phyloP scores from a whole-genome alignment of 2,113 vertebrate genomes.

The Recurvirostra avosetta region DNA sequence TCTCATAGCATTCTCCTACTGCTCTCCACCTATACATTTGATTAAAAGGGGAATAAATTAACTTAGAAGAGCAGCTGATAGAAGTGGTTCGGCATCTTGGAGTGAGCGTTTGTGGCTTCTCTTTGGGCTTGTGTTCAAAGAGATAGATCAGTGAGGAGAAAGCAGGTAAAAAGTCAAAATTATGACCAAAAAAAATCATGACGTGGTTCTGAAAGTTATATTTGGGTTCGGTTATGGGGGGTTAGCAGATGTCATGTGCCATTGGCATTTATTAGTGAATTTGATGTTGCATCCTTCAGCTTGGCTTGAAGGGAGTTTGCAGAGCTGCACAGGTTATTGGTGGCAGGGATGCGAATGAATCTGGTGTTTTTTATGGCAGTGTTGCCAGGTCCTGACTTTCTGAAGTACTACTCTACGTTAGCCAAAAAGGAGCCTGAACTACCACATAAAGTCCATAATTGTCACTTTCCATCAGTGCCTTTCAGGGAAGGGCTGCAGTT shows the following conservation, averaged over 20 bases:
- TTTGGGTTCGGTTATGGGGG: neutral
- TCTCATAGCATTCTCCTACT: neutral
- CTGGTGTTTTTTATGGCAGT: neutral
- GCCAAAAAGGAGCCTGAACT: neutral
- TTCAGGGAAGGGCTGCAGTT: neutral
- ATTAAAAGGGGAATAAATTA: neutral
- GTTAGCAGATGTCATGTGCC: neutral
- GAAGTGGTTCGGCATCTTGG: neutral
- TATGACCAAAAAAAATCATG: neutral
- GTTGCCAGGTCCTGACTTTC: neutral
- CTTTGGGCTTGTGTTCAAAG: neutral
- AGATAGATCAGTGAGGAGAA: neutral
- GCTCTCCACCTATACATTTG: neutral
- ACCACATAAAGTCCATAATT: neutral
- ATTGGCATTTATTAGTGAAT: neutral
- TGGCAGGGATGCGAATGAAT: neutral
- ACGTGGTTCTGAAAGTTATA: neutral
- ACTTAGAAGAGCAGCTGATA: neutral
- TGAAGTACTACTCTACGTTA: neutral
- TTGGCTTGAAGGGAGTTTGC: neutral
- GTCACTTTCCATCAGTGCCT: neutral
- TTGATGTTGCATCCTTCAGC: neutral
- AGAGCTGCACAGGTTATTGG: neutral
- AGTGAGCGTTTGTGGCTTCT: neutral
- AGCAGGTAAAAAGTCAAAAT: neutral